These are phyloP conservation scores for Lycodopsis pacificus DNA, from an alignment of 2,797 vertebrate species.

Conservation along the genomic window DNA sequence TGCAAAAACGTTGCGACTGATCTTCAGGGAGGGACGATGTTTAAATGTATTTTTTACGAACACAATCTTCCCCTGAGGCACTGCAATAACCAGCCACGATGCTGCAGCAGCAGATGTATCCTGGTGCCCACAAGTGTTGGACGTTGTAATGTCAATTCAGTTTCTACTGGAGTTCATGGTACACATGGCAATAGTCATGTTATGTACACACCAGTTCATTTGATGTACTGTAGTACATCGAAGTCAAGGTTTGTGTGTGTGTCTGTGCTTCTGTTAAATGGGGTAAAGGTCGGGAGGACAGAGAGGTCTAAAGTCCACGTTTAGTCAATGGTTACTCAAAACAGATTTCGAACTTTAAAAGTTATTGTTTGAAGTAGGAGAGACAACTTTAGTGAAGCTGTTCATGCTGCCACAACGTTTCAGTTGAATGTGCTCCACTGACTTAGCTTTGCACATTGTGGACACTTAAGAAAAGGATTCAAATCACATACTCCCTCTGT, in stretches of 20 bases:
- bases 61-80: neutral
- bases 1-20: neutral
- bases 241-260: neutral
- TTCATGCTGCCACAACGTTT: neutral
- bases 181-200: neutral
- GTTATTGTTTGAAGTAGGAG: neutral
- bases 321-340: neutral
- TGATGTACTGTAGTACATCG: neutral
- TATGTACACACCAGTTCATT: neutral
- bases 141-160: neutral
- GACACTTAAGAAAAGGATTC: no score
- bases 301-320: slow-evolving; percentile 12
- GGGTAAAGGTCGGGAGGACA: slow-evolving; percentile 30
- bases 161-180: neutral
- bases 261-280: slow-evolving; percentile 10
- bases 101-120: neutral
- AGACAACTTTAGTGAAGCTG: neutral
- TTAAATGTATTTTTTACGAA: neutral
- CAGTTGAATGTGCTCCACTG: neutral
- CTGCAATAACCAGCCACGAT: neutral
- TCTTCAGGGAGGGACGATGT: neutral
- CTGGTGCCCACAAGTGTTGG: neutral
- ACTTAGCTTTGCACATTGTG: neutral
- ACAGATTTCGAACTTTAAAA: neutral
- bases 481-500: no score